These are phyloP conservation scores for Lophura swinhoii DNA, from an alignment of 2,797 vertebrate species.

Conservation along the genomic window DNA sequence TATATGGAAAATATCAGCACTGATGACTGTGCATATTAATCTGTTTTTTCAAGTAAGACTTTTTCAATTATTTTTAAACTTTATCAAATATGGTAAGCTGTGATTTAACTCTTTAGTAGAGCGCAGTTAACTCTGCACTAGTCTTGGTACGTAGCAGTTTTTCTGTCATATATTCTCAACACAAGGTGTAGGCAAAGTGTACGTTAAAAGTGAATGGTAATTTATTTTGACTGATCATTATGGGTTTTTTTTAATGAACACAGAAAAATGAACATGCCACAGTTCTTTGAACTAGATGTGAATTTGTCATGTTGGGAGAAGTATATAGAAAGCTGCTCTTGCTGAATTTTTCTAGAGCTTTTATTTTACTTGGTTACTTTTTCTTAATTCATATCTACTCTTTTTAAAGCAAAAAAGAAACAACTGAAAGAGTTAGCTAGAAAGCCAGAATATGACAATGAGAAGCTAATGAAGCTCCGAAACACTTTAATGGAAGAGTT, in stretches of 20 bases:
- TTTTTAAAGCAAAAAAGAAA: conserved; percentile 83
- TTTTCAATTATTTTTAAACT: background rate
- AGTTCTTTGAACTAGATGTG: conserved; percentile 2
- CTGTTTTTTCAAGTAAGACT: background rate
- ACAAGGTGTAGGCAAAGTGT: background rate
- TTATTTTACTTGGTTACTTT: background rate
- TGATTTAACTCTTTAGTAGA: background rate
- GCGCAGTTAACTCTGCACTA: background rate
- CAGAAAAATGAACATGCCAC: background rate
- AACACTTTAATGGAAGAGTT: conserved; percentile 87
- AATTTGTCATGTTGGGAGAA: background rate
- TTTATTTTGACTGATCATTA: background rate
- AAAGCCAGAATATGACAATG: conserved; percentile 88
- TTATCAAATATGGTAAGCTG: background rate
- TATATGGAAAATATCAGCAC: background rate
- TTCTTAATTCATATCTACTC: conserved; percentile 29
- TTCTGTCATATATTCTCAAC: background rate
- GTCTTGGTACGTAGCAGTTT: background rate
- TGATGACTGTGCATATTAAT: background rate
- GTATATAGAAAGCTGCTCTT: background rate
- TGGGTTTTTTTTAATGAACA: background rate
- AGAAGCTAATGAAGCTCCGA: conserved; percentile 85
- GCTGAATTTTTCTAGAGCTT: background rate
- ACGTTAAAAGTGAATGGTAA: background rate
- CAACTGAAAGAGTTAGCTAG: conserved; percentile 81